phyloP scores from a whole-genome alignment of 2,888 invertebrate genomes.

The Spodoptera exigua region DNA sequence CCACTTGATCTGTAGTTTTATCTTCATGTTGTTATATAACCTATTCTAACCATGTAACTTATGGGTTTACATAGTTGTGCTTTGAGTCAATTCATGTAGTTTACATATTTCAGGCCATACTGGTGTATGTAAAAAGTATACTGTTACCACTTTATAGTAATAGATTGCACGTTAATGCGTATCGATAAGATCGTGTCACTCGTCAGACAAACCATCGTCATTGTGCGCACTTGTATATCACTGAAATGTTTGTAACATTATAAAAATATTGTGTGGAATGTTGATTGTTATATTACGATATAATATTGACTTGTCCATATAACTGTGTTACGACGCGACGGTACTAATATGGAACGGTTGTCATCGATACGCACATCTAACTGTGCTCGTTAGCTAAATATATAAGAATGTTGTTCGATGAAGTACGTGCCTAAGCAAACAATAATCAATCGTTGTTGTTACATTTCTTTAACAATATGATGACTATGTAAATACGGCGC shows the following conservation, averaged over 20 bases:
- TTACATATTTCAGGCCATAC: conserved; percentile 42
- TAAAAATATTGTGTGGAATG: conserved; percentile 11
- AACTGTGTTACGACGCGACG: conserved; percentile 1
- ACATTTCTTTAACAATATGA: conserved; percentile 89
- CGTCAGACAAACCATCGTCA: conserved; percentile 14
- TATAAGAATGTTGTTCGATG: conserved; percentile 78
- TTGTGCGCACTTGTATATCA: conserved; percentile 19
- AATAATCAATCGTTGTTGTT: conserved; percentile 85
- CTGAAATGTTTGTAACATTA: conserved; percentile 15
- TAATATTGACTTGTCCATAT: conserved; percentile 6
- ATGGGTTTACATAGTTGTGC: conserved; percentile 34
- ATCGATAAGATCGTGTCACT: conserved; percentile 21
- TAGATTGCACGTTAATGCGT: conserved; percentile 39
- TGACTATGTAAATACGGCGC: conserved; percentile 88
- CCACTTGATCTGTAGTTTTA: conserved; percentile 24
- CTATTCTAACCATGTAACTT: conserved; percentile 26
- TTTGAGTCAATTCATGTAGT: conserved; percentile 51
- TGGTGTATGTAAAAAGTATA: conserved; percentile 33
- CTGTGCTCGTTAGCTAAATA: conserved; percentile 65
- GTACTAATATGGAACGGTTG: conserved; percentile 3
- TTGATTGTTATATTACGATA: conserved; percentile 1
- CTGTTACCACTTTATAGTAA: conserved; percentile 43
- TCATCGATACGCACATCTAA: conserved; percentile 43
- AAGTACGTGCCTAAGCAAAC: conserved; percentile 86
- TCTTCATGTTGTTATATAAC: conserved; percentile 31